Base-by-base conservation (phyloP, 64 coral and sea anemone genomes). In the Stichodactyla helianthus region DNA sequence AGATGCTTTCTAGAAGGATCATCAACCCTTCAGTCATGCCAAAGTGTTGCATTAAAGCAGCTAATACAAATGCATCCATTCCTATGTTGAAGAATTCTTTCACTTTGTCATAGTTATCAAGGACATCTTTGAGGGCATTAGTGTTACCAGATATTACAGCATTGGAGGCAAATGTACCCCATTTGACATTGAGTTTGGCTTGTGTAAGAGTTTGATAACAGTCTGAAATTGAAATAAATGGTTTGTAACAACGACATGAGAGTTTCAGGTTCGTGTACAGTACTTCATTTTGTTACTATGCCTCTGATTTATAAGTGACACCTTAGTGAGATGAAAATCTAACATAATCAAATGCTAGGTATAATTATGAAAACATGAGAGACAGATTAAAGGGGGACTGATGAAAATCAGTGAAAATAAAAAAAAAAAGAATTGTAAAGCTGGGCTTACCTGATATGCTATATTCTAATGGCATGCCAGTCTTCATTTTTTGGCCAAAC, bases 101-200 rank as follows among this genome's bases (percentile, higher is more conserved):
- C 11, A 89, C 87, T 74, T 82, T 77, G 55, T 93, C 51, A 83
- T 93, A 87, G 53, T 93, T 82, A 7, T 93, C 92, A 19, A 82
- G 15, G 11, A 83, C 18, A 77, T 89, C 65, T 20, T 71, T 23
- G 27, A 89, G 20, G 7, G 83, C 92, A 93, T 87, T 93, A 8
- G 51, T 89, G 31, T 93, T 89, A 58, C 92, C 92, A 59, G 84
- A 86, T 14, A 89, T 83, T 18, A 94, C 86, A 35, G 88, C 88
- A 90, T 90, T 94, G 71, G 87, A 89, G 53, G 92, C 88, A 82
- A 89, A 89, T 52, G 92, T 94, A 4, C 92, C 92, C 92, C 84
- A 93, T 93, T 87, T 51, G 53, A 52, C 2, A 93, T 76, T 58
- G 92, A 93, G 64, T 86, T 86, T 26, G 87, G 84, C 62, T 93